These are phyloP conservation scores for Hermatobates lingyangjiaoensis DNA, from an alignment of 1,140 invertebrate species.

Conservation along the genomic window DNA sequence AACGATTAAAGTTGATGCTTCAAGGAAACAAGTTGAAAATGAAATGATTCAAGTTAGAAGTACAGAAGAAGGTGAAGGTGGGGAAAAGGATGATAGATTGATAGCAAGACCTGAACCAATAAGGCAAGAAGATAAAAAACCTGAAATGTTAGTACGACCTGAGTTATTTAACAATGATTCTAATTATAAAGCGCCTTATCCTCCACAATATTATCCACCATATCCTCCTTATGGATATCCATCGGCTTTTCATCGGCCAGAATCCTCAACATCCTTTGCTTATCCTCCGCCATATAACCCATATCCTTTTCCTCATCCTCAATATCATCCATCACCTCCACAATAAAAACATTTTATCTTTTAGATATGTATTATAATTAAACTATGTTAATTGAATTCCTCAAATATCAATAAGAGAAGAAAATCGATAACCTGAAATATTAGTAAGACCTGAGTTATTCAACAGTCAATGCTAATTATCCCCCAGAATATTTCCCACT, in stretches of 20 bases:
- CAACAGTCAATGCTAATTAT: neutral
- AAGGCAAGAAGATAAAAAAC: neutral
- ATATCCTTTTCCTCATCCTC: neutral
- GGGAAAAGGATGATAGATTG: neutral
- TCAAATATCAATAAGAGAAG: too few relatives aligned
- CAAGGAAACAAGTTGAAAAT: neutral
- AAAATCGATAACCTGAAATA: neutral
- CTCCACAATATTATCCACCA: neutral
- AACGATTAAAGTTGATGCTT: neutral
- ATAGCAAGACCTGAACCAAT: neutral
- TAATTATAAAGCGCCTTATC: neutral
- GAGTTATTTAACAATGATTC: neutral
- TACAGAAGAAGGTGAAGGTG: neutral
- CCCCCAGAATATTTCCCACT: neutral
- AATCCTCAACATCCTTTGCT: neutral
- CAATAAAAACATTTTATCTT: too few relatives aligned
- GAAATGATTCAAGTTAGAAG: neutral
- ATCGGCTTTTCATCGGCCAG: neutral
- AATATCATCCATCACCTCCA: neutral
- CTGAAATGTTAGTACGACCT: neutral
- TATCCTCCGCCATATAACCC: neutral
- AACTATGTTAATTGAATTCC: too few relatives aligned
- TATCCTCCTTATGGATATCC: neutral
- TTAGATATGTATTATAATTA: too few relatives aligned
- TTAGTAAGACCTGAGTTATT: neutral